phyloP scores from a whole-genome alignment of 2,113 vertebrate genomes.

The Coregonus clupeaformis region DNA sequence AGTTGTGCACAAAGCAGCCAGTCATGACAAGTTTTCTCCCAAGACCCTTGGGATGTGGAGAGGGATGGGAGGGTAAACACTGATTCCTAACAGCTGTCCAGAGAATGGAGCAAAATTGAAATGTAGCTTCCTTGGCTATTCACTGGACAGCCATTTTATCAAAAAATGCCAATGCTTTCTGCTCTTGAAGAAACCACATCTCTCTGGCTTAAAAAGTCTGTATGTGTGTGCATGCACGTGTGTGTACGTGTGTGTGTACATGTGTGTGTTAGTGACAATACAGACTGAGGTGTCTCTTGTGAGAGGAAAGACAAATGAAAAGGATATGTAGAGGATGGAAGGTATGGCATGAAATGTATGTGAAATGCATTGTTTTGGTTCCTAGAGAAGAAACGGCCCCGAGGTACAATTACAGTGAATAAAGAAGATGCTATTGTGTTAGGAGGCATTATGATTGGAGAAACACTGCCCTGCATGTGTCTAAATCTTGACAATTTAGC shows the following conservation, averaged over 20 bases:
- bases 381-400: constrained; percentile 19
- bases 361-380: constrained; percentile 13
- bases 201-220: background rate
- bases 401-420: constrained; percentile 42
- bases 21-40: constrained; percentile 23
- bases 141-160: constrained; percentile 30
- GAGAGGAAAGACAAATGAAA: background rate
- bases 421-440: constrained; percentile 5
- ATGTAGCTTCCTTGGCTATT: constrained; percentile 24
- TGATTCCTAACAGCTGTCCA: constrained; percentile 37
- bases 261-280: background rate
- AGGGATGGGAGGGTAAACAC: constrained; percentile 25
- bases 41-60: constrained; percentile 11
- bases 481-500: too few relatives aligned
- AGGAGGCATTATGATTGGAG: constrained; percentile 11
- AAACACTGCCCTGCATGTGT: too few relatives aligned
- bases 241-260: too few relatives aligned
- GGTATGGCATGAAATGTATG: constrained; percentile 9
- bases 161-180: constrained; percentile 16
- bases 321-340: background rate
- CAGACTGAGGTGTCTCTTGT: background rate
- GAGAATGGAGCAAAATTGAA: constrained; percentile 26
- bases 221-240: too few relatives aligned
- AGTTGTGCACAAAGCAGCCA: constrained; percentile 22
- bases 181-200: background rate